Conservation (phyloP, 2,797 vertebrate genomes). For the Cynodonichthys magdalenae region DNA sequence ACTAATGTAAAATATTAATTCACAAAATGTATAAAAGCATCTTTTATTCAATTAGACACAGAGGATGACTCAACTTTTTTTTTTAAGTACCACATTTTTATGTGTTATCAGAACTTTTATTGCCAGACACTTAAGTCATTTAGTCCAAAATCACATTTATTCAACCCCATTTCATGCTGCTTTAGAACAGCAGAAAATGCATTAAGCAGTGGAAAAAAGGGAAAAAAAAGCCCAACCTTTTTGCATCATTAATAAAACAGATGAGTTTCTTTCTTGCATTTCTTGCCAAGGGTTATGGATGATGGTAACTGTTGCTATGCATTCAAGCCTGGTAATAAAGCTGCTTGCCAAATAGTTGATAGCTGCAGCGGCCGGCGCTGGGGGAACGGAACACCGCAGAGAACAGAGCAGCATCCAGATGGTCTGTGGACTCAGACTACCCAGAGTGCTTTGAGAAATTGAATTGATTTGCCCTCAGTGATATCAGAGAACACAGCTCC, state of each 20-base stretch:
- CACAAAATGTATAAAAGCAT: not conserved
- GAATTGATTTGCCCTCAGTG: conserved; percentile 73
- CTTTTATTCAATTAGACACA: conserved; percentile 9
- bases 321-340: conserved; percentile 45
- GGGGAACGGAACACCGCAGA: conserved; percentile 60
- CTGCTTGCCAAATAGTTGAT: conserved; percentile 60
- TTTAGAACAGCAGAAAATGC: conserved; percentile 13
- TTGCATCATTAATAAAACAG: conserved; percentile 26
- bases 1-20: conserved; percentile 5
- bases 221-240: not conserved
- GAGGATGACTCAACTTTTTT: conserved; percentile 16
- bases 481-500: conserved; percentile 59
- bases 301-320: conserved; percentile 63
- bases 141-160: conserved; percentile 19
- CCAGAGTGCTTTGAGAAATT: conserved; percentile 72
- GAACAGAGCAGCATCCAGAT: conserved; percentile 71
- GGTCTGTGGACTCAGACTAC: conserved; percentile 64
- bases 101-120: conserved; percentile 8
- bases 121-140: conserved; percentile 4
- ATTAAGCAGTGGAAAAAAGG: conserved; percentile 10
- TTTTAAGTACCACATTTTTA: conserved; percentile 12
- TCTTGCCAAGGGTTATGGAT: conserved; percentile 42
- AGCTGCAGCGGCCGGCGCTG: conserved; percentile 55
- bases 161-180: conserved; percentile 22
- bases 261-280: conserved; percentile 20